A percentile compares a stretch with the other conserved stretches of the same genome.
Evolutionary conservation across 2,888 invertebrate species (phyloP).

Genomic region (Dorcus hopei): DNA sequence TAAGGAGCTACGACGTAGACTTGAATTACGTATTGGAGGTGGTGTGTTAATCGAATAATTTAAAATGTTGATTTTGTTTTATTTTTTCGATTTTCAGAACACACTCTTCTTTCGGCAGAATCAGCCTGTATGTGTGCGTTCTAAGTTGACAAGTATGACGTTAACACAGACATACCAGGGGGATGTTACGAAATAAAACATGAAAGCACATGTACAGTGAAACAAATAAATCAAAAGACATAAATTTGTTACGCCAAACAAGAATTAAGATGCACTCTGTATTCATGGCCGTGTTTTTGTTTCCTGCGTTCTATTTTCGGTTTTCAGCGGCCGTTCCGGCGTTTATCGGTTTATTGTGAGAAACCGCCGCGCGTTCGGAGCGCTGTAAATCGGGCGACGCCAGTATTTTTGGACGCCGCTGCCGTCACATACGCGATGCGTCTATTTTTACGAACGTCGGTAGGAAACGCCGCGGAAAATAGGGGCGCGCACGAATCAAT

Average conservation of each 20-base stretch:
- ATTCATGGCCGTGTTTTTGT: neutral
- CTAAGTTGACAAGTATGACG: too few species aligned
- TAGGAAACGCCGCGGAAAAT: conserved; percentile 3
- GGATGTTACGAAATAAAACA: too few species aligned
- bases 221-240: too few species aligned
- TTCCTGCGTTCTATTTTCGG: neutral
- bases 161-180: too few species aligned
- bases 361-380: neutral
- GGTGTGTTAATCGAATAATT: too few species aligned
- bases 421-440: neutral
- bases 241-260: neutral
- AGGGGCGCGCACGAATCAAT: conserved; percentile 10
- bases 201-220: too few species aligned
- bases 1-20: too few species aligned
- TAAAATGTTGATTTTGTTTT: too few species aligned
- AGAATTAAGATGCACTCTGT: neutral
- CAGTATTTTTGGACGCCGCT: neutral
- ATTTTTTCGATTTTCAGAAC: too few species aligned
- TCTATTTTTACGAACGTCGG: conserved; percentile 13
- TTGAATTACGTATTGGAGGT: too few species aligned
- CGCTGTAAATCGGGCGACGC: neutral
- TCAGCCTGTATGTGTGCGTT: too few species aligned
- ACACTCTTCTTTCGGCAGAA: too few species aligned
- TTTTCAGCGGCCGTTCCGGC: neutral
- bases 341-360: neutral